phyloP scores from a whole-genome alignment of 2,113 vertebrate genomes.

The Bubo scandiacus region DNA sequence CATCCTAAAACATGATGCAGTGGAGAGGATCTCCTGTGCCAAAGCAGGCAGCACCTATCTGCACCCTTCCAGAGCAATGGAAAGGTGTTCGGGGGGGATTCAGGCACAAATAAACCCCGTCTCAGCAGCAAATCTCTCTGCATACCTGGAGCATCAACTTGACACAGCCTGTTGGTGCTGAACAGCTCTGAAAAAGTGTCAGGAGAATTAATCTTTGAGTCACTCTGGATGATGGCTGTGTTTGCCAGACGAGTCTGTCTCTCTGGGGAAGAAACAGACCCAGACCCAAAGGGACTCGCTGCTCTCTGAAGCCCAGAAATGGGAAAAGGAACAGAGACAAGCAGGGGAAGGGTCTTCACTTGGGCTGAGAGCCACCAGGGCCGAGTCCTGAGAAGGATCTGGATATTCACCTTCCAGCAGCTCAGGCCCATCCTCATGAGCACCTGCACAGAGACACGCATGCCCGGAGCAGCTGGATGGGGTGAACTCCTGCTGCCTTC shows the following conservation, averaged over 20 bases:
- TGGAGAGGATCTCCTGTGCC: background rate
- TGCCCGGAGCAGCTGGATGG: fast-evolving
- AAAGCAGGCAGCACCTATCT: background rate
- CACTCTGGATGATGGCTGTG: background rate
- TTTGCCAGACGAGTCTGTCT: fast-evolving
- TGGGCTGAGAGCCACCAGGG: fast-evolving
- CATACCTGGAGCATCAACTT: background rate
- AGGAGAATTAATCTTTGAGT: background rate
- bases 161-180: background rate
- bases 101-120: background rate
- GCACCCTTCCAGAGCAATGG: background rate
- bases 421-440: background rate
- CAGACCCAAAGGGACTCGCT: background rate
- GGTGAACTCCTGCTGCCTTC: background rate
- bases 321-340: background rate
- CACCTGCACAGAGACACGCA: background rate
- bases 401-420: background rate
- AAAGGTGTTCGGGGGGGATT: background rate
- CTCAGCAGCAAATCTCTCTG: background rate
- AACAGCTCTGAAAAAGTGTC: background rate
- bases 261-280: background rate
- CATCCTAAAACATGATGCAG: background rate
- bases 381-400: background rate
- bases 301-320: background rate
- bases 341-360: background rate